These are phyloP conservation scores for Drosophila mayri DNA, from an alignment of 1,140 invertebrate species.

Conservation along the genomic window DNA sequence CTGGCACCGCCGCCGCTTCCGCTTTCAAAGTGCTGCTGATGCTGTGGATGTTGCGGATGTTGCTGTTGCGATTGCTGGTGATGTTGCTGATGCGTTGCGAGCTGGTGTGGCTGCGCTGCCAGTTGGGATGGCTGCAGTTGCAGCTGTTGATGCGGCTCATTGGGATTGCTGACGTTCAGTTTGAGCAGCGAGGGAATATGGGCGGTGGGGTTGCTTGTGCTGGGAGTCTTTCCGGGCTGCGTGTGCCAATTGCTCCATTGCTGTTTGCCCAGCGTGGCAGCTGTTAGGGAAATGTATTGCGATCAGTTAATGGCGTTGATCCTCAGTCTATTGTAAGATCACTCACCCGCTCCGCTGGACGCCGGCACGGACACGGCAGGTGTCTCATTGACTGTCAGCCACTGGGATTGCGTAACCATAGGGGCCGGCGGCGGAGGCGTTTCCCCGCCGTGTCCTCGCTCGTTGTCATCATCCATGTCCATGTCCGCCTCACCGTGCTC, in stretches of 20 bases:
- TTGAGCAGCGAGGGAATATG: conserved; percentile 80
- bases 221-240: conserved; percentile 14
- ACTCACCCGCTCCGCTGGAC: conserved; percentile 39
- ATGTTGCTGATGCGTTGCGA: conserved; percentile 16
- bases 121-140: conserved; percentile 25
- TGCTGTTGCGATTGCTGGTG: conserved; percentile 28
- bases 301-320: background rate
- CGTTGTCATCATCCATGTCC: conserved; percentile 91
- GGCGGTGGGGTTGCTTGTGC: conserved; percentile 58
- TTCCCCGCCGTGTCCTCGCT: conserved; percentile 41
- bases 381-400: conserved; percentile 32
- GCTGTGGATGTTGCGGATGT: conserved; percentile 20
- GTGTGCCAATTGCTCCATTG: conserved; percentile 60
- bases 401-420: conserved; percentile 60
- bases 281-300: background rate
- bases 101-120: conserved; percentile 15
- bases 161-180: conserved; percentile 79
- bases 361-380: background rate
- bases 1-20: conserved; percentile 7
- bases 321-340: rapidly evolving
- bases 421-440: conserved; percentile 61
- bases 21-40: conserved; percentile 13
- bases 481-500: conserved; percentile 93
- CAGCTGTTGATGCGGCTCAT: conserved; percentile 55
- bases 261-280: conserved; percentile 27